Evolutionary conservation across 2,888 invertebrate genomes (phyloP).

Genomic region (Timema cristinae): DNA sequence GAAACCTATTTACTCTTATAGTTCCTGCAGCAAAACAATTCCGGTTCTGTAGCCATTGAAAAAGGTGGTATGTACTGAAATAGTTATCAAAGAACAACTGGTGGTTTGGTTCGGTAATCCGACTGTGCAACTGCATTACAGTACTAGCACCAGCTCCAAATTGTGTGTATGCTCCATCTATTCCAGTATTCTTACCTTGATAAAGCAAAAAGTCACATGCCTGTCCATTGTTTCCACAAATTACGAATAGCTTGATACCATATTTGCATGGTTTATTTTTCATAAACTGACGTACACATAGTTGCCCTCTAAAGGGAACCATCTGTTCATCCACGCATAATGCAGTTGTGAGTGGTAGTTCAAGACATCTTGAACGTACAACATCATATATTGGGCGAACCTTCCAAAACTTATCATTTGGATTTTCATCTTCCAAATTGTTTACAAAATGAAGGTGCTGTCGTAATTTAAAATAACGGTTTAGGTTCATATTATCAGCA

Average conservation of each 20-base stretch:
- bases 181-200: slow-evolving; percentile 31
- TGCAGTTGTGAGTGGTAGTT: slow-evolving; percentile 29
- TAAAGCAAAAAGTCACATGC: slow-evolving; percentile 34
- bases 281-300: slow-evolving; percentile 23
- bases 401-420: slow-evolving; percentile 33
- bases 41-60: slow-evolving; percentile 27
- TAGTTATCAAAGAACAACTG: slow-evolving; percentile 32
- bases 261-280: slow-evolving; percentile 19
- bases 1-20: slow-evolving; percentile 23
- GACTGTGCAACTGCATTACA: slow-evolving; percentile 29
- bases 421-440: slow-evolving; percentile 26
- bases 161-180: slow-evolving; percentile 17
- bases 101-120: slow-evolving; percentile 13
- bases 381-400: slow-evolving; percentile 33
- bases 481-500: slow-evolving; percentile 19
- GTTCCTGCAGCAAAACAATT: slow-evolving; percentile 26
- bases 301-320: slow-evolving; percentile 34
- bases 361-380: slow-evolving; percentile 30
- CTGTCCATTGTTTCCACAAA: slow-evolving; percentile 32
- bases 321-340: slow-evolving; percentile 34
- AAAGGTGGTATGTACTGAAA: slow-evolving; percentile 30
- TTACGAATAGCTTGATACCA: slow-evolving; percentile 32
- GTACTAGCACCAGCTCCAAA: slow-evolving; percentile 24
- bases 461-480: slow-evolving; percentile 31
- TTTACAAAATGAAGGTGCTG: slow-evolving; percentile 33